Evolutionary conservation across 2,888 invertebrate species (phyloP).

Genomic region (Lepidochrysops patricia): DNA sequence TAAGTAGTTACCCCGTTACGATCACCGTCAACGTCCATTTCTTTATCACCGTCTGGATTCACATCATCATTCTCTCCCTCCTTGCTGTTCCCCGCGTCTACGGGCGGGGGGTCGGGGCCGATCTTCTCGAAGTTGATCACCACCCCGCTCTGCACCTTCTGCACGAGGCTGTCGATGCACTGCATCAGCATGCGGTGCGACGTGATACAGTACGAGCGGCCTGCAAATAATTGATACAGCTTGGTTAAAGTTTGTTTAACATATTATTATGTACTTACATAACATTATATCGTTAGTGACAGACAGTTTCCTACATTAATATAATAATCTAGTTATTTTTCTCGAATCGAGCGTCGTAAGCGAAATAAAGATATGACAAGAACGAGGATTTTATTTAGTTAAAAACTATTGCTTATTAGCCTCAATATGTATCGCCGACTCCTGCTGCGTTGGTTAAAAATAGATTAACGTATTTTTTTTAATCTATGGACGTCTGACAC

Average conservation of each 20-base stretch:
- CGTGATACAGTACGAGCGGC: slow-evolving; percentile 95
- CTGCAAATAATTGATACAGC: slow-evolving; percentile 48
- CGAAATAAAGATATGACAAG: no score
- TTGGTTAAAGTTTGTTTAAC: neutral
- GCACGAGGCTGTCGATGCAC: slow-evolving; percentile 96
- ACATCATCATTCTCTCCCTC: slow-evolving; percentile 68
- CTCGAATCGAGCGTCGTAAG: no score
- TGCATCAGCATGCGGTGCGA: slow-evolving; percentile 96
- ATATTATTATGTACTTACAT: neutral
- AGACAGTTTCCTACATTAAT: no score
- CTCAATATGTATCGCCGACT: no score
- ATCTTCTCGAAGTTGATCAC: slow-evolving; percentile 98
- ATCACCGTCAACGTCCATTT: slow-evolving; percentile 60
- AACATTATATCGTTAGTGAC: no score
- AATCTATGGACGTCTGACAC: no score
- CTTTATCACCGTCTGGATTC: slow-evolving; percentile 55
- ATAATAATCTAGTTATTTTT: no score
- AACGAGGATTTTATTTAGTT: no score
- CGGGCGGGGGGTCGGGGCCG: slow-evolving; percentile 87
- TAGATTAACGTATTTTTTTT: no score
- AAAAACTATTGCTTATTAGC: no score
- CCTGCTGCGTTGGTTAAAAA: no score
- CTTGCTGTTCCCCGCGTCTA: slow-evolving; percentile 66
- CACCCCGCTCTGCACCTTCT: slow-evolving; percentile 97
- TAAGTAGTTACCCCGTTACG: slow-evolving; percentile 61